Evolutionary conservation across 2,797 vertebrate genomes (phyloP).

Genomic region (Rhyacichthys aspro): DNA sequence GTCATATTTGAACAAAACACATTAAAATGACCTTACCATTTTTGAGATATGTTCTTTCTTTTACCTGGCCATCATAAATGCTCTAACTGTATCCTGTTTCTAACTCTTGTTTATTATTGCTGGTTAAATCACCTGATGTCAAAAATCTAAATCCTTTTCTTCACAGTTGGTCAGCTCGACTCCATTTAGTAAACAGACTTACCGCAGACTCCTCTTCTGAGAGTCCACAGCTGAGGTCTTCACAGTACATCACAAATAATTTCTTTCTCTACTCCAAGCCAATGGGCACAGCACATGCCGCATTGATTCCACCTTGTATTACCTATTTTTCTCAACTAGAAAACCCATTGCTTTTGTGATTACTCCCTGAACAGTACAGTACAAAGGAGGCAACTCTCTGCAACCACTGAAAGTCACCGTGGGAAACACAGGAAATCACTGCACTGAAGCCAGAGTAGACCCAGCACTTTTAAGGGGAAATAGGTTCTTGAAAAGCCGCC

Average conservation of each 20-base stretch:
- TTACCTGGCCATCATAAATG: no score
- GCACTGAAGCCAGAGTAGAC: constrained; percentile 28
- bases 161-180: neutral
- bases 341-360: constrained; percentile 49
- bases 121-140: no score
- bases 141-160: neutral
- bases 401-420: constrained; percentile 37
- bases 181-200: neutral
- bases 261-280: constrained; percentile 35
- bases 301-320: constrained; percentile 37
- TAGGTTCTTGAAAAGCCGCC: constrained; percentile 9
- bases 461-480: constrained; percentile 30
- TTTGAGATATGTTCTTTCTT: no score
- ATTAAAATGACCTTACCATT: no score
- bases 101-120: no score
- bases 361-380: constrained; percentile 34
- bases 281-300: constrained; percentile 19
- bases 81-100: no score
- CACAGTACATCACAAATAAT: constrained; percentile 38
- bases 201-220: no score
- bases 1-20: no score
- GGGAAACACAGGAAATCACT: constrained; percentile 40
- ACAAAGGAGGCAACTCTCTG: constrained; percentile 19
- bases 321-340: constrained; percentile 49
- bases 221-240: constrained; percentile 7